Conservation (phyloP, 2,797 vertebrate genomes). For the Harpagifer antarcticus region DNA sequence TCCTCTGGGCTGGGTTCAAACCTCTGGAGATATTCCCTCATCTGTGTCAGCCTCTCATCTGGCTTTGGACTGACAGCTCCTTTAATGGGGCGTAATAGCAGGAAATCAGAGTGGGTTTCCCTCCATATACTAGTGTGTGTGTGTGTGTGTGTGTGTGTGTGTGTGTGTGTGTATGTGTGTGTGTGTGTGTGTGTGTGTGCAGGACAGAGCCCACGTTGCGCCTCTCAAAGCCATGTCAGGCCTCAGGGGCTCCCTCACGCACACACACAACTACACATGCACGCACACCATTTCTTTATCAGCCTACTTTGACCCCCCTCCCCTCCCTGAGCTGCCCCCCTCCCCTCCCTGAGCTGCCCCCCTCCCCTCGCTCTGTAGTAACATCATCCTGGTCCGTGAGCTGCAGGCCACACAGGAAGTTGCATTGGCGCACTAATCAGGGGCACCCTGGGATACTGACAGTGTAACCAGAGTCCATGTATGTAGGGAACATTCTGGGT, state of each 20-base stretch:
- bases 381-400: constrained; percentile 69
- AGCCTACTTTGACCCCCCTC: constrained; percentile 40
- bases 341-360: constrained; percentile 59
- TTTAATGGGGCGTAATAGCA: constrained; percentile 87
- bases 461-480: constrained; percentile 73
- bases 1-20: constrained; percentile 68
- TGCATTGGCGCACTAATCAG: constrained; percentile 81
- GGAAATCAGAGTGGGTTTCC: constrained; percentile 86
- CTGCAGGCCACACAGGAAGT: constrained; percentile 85
- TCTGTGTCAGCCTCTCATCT: constrained; percentile 86
- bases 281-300: constrained; percentile 65
- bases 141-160: constrained; percentile 10
- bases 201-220: constrained; percentile 79
- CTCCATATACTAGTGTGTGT: constrained; percentile 62
- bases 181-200: neutral
- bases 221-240: constrained; percentile 74
- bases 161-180: too few relatives aligned
- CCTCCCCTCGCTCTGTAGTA: constrained; percentile 45
- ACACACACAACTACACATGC: constrained; percentile 26
- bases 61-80: constrained; percentile 84
- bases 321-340: neutral
- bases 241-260: constrained; percentile 54
- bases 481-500: constrained; percentile 46
- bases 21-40: constrained; percentile 79
- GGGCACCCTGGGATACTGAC: constrained; percentile 73